Evolutionary conservation across 37 sponge, comb jelly and placozoan genomes (phyloP), one percentile per base, ranked within the genome.

Genomic region (Halisarca cf. caerulea): DNA sequence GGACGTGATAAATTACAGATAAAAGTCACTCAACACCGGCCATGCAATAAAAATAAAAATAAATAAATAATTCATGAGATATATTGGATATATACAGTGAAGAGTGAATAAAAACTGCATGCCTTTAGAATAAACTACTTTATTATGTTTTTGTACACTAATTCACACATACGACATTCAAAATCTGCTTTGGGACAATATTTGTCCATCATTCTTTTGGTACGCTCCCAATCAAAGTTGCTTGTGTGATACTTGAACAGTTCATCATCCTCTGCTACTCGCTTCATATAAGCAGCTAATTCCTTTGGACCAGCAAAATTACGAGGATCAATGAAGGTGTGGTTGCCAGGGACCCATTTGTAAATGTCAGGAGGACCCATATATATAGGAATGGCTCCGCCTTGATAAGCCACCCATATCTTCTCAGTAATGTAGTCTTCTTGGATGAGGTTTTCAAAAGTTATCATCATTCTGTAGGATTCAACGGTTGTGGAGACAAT

Each of bases 311-410:
- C 41, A 28, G 59, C 2, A 30, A 28, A 80, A 2, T 80, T 80
- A 5, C 57, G 6, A 28, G 59, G 28, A 80, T 80, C 80, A 80
- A 80, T 80, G 38, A 80, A 80, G 4, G 80, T 55, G 35, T 80
- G 58, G 59, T 80, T 80, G 30, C 80, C 80, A 55, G 80, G 80
- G 1, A 58, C 80, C 80, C 59, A 58, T 18, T 51, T 15, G 37
- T 80, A 80, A 1, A 80, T 37, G 11, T 74, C 77, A 8, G 77
- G 77, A 20, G 77, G 42, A 1, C 77, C 77, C 44, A 33, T 7
- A 24, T 74, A 74, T n/a, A 74, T 44, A n/a, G 77, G 77, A 23
- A 74, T 74, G 44, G 77, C 77, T 8, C 77, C 77, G 3, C 25
- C 42, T 40, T 37, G n/a, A 38, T 74, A 74, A 8, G 42, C 42